Conservation (phyloP, 1,140 invertebrate genomes). For the Adelges cooleyi region DNA sequence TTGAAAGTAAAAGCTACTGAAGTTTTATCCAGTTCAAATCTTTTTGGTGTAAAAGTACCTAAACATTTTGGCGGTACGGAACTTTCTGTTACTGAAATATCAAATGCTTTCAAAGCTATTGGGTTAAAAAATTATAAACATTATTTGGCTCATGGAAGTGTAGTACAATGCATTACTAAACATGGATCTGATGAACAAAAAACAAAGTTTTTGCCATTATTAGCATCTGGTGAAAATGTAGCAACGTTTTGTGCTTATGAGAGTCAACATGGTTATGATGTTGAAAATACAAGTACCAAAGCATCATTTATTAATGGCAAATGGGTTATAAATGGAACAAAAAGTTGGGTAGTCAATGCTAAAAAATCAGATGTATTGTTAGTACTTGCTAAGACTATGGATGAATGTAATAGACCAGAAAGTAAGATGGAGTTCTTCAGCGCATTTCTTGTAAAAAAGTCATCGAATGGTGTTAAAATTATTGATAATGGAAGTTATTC, state of each 20-base stretch:
- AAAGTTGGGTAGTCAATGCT: not conserved
- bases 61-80: slow-evolving; percentile 1
- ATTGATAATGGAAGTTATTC: not conserved
- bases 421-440: not conserved
- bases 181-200: not conserved
- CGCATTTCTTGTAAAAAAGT: not conserved
- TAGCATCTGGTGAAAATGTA: not conserved
- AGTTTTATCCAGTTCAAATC: not conserved
- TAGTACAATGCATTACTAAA: not conserved
- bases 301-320: not conserved
- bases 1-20: not conserved
- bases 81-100: not conserved
- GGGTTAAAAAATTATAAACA: not conserved
- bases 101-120: not conserved
- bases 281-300: not conserved
- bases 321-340: slow-evolving; percentile 8
- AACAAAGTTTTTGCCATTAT: not conserved
- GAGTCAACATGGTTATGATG: slow-evolving; percentile 1
- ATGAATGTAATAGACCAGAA: slow-evolving; percentile 20
- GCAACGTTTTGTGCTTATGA: slow-evolving; percentile 4
- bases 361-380: not conserved
- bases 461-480: not conserved
- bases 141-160: not conserved
- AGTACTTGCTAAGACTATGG: slow-evolving; percentile 7
- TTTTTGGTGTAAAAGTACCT: not conserved